A percentile compares a stretch with the other conserved stretches of the same genome.
phyloP scores from a whole-genome alignment of 2,113 vertebrate species.

The Ciconia maguari region DNA sequence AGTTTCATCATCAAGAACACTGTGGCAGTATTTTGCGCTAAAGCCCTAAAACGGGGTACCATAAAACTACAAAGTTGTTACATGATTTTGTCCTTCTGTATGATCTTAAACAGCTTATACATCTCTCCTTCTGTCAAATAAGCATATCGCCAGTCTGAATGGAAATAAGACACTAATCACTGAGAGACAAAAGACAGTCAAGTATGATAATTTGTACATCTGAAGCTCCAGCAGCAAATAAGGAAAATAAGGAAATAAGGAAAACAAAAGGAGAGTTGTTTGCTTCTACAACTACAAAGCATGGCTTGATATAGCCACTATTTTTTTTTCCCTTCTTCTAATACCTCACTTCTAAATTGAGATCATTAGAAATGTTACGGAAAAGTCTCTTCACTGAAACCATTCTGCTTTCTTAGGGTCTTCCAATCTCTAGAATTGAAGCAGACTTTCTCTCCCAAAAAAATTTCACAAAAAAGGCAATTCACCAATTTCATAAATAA shows the following conservation, averaged over 20 bases:
- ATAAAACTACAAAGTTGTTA: not conserved
- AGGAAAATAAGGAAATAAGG: not conserved
- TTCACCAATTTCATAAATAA: not conserved
- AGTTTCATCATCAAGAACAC: not conserved
- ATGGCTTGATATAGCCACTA: not conserved
- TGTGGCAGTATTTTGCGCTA: not conserved
- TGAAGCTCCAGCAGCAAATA: not conserved
- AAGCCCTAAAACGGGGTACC: fast-evolving
- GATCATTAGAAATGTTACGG: not conserved
- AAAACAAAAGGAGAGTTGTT: not conserved
- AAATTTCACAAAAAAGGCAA: not conserved
- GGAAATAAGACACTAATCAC: not conserved
- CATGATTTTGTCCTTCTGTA: not conserved
- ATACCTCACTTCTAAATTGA: not conserved
- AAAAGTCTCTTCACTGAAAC: not conserved
- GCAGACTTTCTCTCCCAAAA: not conserved
- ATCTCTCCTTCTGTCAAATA: not conserved
- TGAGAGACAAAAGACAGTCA: not conserved
- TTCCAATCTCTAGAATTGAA: not conserved
- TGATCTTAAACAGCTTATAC: not conserved
- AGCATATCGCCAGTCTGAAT: not conserved
- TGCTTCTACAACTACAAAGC: not conserved
- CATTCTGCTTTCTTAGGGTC: not conserved
- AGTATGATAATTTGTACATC: not conserved
- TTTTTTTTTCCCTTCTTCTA: not conserved